phyloP scores from a whole-genome alignment of 2,888 invertebrate species.

The Melinaea menophilus region DNA sequence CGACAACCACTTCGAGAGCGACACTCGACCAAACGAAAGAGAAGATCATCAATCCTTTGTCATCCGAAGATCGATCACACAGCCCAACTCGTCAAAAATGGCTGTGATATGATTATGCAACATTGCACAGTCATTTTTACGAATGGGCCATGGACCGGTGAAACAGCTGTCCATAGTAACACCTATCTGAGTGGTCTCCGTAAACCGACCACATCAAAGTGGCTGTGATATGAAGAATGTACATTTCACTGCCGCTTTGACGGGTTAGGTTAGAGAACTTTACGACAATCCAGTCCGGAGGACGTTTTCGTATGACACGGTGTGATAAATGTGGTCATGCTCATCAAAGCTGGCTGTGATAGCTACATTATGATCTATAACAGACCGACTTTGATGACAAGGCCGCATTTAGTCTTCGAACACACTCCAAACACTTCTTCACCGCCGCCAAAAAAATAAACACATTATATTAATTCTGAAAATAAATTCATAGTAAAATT shows the following conservation, averaged over 20 bases:
- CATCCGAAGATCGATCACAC: conserved; percentile 53
- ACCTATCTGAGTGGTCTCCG: conserved; percentile 38
- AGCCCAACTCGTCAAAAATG: conserved; percentile 95
- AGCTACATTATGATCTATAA: conserved; percentile 84
- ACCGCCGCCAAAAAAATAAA: conserved; percentile 8
- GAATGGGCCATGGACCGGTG: conserved; percentile 70
- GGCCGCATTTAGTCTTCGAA: conserved; percentile 59
- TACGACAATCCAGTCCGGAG: conserved; percentile 8
- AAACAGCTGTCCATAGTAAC: conserved; percentile 12
- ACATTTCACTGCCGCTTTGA: conserved; percentile 94
- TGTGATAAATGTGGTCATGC: conserved; percentile 80
- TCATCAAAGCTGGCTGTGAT: conserved; percentile 99
- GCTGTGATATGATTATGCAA: conserved; percentile 87
- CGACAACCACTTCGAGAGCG: conserved; percentile 95
- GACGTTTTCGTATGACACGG: background rate
- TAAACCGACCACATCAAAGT: conserved; percentile 94
- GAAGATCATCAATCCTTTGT: background rate
- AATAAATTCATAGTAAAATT: too few species aligned
- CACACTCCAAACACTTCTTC: too few species aligned
- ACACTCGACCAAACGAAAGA: conserved; percentile 48
- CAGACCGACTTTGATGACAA: conserved; percentile 89
- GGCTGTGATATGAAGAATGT: conserved; percentile 93
- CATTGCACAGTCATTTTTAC: conserved; percentile 80
- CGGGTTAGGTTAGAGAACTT: conserved; percentile 80
- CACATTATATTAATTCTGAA: background rate